Percentiles rank a stretch among this genome's conserved stretches.
phyloP scores from a whole-genome alignment of 2,797 vertebrate genomes.

The Microchirus variegatus region DNA sequence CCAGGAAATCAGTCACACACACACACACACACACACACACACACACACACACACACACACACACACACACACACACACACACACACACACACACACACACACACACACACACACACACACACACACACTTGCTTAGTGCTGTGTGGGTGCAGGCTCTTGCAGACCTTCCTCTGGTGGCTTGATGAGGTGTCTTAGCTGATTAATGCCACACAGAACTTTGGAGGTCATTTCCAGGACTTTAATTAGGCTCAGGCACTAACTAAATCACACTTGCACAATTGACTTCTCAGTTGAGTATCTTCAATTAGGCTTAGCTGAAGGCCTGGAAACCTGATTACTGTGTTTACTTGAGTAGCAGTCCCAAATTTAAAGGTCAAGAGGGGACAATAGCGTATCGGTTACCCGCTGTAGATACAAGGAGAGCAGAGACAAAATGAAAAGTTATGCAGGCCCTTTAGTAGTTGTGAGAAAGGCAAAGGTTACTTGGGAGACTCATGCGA shows the following conservation, averaged over 20 bases:
- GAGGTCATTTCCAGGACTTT: slow-evolving; percentile 76
- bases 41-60: slow-evolving; percentile 19
- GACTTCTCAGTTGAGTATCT: slow-evolving; percentile 67
- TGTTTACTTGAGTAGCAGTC: slow-evolving; percentile 59
- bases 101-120: slow-evolving; percentile 27
- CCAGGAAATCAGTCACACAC: slow-evolving; percentile 64
- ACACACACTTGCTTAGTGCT: not conserved
- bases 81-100: slow-evolving; percentile 26
- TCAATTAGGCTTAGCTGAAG: slow-evolving; percentile 65
- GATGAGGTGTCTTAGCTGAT: slow-evolving; percentile 75
- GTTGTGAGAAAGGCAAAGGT: slow-evolving; percentile 35
- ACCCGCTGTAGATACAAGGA: slow-evolving; percentile 51
- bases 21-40: slow-evolving; percentile 15
- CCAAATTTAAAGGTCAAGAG: slow-evolving; percentile 63
- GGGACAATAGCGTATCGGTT: slow-evolving; percentile 38
- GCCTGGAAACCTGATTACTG: slow-evolving; percentile 70
- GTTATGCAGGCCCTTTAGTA: slow-evolving; percentile 46
- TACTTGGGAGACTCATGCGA: slow-evolving; percentile 51
- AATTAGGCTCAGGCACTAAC: slow-evolving; percentile 72
- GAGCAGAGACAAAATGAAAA: slow-evolving; percentile 50
- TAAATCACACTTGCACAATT: slow-evolving; percentile 75
- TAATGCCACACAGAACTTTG: slow-evolving; percentile 70
- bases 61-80: slow-evolving; percentile 26
- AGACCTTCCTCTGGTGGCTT: slow-evolving; percentile 57
- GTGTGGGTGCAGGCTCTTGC: not conserved